phyloP scores from a whole-genome alignment of 1,140 invertebrate species.

The Micrasema longulum region DNA sequence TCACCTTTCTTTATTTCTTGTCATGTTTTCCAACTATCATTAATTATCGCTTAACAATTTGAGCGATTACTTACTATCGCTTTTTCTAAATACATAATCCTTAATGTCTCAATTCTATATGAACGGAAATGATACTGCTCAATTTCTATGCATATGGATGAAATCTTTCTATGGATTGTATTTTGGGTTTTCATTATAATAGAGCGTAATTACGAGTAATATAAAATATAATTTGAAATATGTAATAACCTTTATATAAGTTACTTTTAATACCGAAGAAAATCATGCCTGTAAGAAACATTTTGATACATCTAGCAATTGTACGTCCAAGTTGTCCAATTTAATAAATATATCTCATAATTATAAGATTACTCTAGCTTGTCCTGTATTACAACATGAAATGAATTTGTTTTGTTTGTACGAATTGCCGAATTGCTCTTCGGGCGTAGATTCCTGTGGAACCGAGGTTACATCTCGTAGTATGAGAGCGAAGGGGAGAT shows the following conservation, averaged over 20 bases:
- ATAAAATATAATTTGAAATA: conserved; percentile 8
- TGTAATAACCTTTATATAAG: conserved; percentile 20
- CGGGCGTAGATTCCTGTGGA: no score
- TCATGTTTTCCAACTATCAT: conserved; percentile 17
- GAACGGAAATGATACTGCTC: conserved; percentile 32
- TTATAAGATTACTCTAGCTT: conserved; percentile 37
- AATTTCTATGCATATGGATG: conserved; percentile 33
- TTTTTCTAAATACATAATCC: conserved; percentile 13
- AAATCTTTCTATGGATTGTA: conserved; percentile 15
- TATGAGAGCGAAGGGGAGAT: background rate
- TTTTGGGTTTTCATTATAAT: conserved; percentile 19
- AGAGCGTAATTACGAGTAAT: conserved; percentile 2
- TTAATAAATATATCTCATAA: conserved; percentile 46
- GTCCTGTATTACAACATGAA: conserved; percentile 16
- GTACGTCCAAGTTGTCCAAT: conserved; percentile 48
- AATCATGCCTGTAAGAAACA: conserved; percentile 20
- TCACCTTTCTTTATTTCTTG: conserved; percentile 8
- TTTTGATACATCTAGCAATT: conserved; percentile 45
- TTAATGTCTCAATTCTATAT: conserved; percentile 10
- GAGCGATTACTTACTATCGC: no score
- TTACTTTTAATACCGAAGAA: conserved; percentile 28
- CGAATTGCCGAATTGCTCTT: background rate
- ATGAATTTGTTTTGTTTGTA: conserved; percentile 22
- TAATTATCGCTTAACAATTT: no score
- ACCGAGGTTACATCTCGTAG: background rate